These are phyloP conservation scores for Pluvialis apricaria DNA, from an alignment of 2,113 vertebrate species.

Conservation along the genomic window DNA sequence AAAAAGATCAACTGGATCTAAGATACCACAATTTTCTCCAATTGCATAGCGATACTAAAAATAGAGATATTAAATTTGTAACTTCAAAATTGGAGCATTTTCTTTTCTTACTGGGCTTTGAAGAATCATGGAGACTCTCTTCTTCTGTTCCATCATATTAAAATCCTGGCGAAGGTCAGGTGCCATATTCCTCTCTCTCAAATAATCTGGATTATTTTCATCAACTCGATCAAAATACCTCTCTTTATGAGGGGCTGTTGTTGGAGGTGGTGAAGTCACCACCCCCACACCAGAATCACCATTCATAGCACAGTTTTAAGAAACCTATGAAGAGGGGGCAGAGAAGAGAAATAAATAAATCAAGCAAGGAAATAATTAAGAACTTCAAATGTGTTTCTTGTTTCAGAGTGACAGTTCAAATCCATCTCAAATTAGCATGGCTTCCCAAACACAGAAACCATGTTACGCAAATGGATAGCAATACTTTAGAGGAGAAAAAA, in stretches of 20 bases:
- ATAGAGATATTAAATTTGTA: neutral
- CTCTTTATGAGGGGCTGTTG: constrained; percentile 95
- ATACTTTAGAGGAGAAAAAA: neutral
- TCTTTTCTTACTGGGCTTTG: constrained; percentile 89
- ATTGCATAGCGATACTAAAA: neutral
- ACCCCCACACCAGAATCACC: constrained; percentile 91
- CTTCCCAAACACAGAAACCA: neutral
- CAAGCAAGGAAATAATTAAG: neutral
- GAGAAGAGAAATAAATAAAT: neutral
- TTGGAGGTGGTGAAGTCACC: constrained; percentile 95
- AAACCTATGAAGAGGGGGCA: constrained; percentile 9
- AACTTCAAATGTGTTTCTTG: rapidly evolving
- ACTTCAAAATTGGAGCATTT: neutral
- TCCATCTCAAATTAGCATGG: neutral
- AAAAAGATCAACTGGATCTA: neutral
- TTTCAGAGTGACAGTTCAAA: neutral
- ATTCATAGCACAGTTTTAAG: constrained; percentile 85
- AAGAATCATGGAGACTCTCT: constrained; percentile 98
- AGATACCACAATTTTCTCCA: neutral
- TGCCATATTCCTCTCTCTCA: constrained; percentile 97
- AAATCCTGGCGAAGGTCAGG: constrained; percentile 98
- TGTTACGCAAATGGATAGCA: neutral
- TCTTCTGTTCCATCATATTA: constrained; percentile 99
- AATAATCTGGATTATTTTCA: constrained; percentile 94
- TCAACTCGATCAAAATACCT: constrained; percentile 97